These are phyloP conservation scores for Tenrec ecaudatus DNA, from an alignment of 2,113 vertebrate genomes.

Conservation along the genomic window DNA sequence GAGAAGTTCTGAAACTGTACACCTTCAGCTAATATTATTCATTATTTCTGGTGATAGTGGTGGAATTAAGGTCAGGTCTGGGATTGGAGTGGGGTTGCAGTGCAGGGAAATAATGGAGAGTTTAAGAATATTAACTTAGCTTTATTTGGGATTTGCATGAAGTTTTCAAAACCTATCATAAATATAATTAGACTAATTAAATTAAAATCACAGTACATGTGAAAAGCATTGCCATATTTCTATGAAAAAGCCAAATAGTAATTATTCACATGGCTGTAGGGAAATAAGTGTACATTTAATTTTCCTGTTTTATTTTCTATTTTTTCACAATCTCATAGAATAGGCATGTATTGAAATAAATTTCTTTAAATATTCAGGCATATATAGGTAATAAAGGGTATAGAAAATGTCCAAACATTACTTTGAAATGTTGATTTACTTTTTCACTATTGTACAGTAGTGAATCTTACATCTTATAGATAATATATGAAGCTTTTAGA, in stretches of 20 bases:
- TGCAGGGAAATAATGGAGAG: neutral
- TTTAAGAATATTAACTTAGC: neutral
- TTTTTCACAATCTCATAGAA: neutral
- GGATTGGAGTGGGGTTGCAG: neutral
- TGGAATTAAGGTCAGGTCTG: neutral
- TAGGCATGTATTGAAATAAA: too few species aligned
- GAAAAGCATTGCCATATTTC: conserved; percentile 2
- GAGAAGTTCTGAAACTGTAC: neutral
- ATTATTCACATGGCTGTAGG: neutral
- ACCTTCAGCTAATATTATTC: neutral
- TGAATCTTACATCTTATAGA: neutral
- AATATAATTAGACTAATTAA: too few species aligned
- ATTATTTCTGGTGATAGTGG: neutral
- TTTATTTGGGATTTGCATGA: too few species aligned
- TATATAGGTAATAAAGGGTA: neutral
- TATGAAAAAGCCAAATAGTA: neutral
- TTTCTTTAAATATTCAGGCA: neutral
- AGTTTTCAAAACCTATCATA: too few species aligned
- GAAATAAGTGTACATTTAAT: neutral
- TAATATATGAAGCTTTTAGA: neutral
- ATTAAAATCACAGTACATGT: neutral
- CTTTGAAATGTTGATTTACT: conserved; percentile 54
- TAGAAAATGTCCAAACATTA: neutral
- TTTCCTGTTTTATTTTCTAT: conserved; percentile 11
- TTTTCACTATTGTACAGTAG: neutral